Evolutionary conservation across 1,140 invertebrate genomes (phyloP).

Genomic region (Triops cancriformis): DNA sequence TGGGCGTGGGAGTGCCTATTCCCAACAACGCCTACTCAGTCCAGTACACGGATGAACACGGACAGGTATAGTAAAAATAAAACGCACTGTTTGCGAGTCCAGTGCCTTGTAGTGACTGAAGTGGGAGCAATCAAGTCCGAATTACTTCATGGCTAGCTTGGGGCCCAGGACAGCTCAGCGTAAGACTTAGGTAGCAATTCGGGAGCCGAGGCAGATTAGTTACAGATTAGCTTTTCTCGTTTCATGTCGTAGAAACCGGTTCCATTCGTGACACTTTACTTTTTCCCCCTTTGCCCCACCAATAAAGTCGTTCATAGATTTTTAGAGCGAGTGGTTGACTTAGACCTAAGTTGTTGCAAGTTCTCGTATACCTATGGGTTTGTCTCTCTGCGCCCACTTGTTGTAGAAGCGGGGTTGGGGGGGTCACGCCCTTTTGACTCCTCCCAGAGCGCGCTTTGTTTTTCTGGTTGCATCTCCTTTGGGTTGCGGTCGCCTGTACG

Average conservation of each 20-base stretch:
- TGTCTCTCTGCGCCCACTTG: not conserved
- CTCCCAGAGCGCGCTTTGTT: not conserved
- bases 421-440: not conserved
- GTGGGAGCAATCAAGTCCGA: no score
- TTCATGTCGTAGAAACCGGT: no score
- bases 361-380: not conserved
- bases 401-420: not conserved
- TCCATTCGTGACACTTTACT: no score
- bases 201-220: no score
- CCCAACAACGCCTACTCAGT: conserved; percentile 8
- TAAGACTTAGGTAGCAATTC: no score
- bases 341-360: not conserved
- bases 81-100: no score
- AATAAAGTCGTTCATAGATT: not conserved
- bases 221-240: no score
- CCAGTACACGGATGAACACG: conserved; percentile 80
- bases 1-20: conserved; percentile 4
- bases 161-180: no score
- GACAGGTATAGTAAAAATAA: conserved; percentile 64
- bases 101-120: no score
- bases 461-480: conserved; percentile 23
- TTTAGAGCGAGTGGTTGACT: not conserved
- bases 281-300: no score
- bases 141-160: no score
- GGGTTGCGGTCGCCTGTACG: conserved; percentile 18